These are phyloP conservation scores for Lepus europaeus DNA, from an alignment of 2,113 vertebrate species.

Conservation along the genomic window DNA sequence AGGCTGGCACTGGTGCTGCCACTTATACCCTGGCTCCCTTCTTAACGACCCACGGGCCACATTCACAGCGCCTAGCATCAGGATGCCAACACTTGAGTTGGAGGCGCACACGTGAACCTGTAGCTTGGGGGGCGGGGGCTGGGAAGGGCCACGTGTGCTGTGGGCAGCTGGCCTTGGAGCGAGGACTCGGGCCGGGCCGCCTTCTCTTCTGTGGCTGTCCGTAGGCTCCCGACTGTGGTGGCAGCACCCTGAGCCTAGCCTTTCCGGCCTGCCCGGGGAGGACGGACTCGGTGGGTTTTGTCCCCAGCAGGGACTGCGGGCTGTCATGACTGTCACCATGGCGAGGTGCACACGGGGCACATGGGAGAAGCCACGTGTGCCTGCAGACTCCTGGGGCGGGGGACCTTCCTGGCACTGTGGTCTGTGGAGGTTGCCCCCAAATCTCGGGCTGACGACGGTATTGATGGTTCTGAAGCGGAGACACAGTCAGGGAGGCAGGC, in stretches of 20 bases:
- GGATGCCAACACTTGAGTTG: too few relatives aligned
- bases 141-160: too few relatives aligned
- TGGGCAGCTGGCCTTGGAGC: too few relatives aligned
- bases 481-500: neutral
- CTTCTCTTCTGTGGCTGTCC: too few relatives aligned
- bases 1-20: too few relatives aligned
- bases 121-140: too few relatives aligned
- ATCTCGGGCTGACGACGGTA: neutral
- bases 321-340: neutral
- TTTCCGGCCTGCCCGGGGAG: neutral
- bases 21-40: too few relatives aligned
- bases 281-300: neutral
- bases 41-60: too few relatives aligned
- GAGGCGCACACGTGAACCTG: too few relatives aligned
- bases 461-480: neutral
- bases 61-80: too few relatives aligned
- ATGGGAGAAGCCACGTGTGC: neutral
- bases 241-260: neutral
- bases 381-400: neutral
- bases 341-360: rapidly evolving
- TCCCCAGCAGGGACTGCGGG: neutral
- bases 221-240: neutral
- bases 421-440: neutral
- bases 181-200: too few relatives aligned
- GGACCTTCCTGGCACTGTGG: neutral